Evolutionary conservation across 2,888 invertebrate genomes (phyloP).

Genomic region (Galeopsomyia nigrocyanea): DNA sequence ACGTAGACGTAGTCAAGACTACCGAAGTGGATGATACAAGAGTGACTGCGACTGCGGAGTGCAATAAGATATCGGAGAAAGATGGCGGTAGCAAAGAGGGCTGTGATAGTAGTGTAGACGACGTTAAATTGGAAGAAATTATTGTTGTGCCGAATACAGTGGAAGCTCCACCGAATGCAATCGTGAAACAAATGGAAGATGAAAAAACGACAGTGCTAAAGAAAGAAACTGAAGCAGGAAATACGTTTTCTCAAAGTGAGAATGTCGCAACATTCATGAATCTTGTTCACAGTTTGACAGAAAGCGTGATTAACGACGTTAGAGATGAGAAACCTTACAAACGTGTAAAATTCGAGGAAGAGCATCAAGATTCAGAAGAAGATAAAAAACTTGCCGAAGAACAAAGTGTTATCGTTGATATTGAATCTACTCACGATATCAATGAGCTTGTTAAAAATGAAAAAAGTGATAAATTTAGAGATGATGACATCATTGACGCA

Average conservation of each 20-base stretch:
- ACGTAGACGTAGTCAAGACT: conserved; percentile 1
- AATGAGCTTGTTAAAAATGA: neutral
- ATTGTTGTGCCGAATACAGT: neutral
- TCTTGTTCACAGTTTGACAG: conserved; percentile 40
- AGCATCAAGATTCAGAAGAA: neutral
- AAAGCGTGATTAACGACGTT: conserved; percentile 36
- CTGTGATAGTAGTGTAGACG: conserved; percentile 36
- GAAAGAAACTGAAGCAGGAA: neutral
- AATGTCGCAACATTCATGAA: conserved; percentile 38
- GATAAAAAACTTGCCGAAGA: neutral
- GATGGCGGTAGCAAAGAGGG: neutral
- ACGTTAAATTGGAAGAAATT: neutral
- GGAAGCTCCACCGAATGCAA: too few relatives aligned
- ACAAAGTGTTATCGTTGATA: neutral
- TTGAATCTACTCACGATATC: conserved; percentile 11
- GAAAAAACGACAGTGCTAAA: neutral
- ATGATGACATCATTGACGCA: neutral
- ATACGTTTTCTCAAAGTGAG: conserved; percentile 3
- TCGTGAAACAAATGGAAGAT: too few relatives aligned
- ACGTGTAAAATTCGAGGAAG: neutral
- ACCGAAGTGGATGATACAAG: conserved; percentile 10
- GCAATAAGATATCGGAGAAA: neutral
- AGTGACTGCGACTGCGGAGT: neutral
- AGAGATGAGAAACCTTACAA: neutral
- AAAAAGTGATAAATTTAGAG: neutral